Base-by-base conservation (phyloP, 2,797 vertebrate species). In the Rhadinocentrus ornatus region DNA sequence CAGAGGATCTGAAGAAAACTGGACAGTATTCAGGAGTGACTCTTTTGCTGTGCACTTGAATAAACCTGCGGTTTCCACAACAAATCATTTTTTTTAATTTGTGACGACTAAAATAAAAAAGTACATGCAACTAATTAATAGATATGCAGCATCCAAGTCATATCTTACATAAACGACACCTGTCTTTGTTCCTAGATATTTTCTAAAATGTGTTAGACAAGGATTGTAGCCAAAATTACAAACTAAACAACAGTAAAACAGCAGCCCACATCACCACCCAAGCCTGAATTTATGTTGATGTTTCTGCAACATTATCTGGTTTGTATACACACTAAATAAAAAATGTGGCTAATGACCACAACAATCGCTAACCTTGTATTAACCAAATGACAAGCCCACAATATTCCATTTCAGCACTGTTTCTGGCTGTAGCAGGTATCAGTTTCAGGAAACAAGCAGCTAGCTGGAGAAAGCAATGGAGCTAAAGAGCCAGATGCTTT, bases 211-310 rank as follows among this genome's bases (percentile, higher is more conserved):
- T 76, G 44, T 78, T 70, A 64, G 41, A 61, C 12, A 29, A 48
- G 44, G 37, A 32, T 37, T 66, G 53, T 27, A 13, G 53, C 48
- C 64, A 70, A 63, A 82, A 82, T 71, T 64, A 39, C 8, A 34
- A 76, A 6, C 29, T 31, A 31, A 31, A 68, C 71, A 77, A 44
- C 27, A 68, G 53, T 75, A n/a, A 53, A 71, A 37, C 15, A 56
- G 48, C 71, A 78, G 65, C 78, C 62, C 73, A 78, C 69, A 74
- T 64, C 69, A 73, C 13, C 59, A 59, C 61, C 77, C 65, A 76
- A 67, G 66, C 62, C 54, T 53, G 39, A 62, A 72, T 68, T 63
- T 58, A 39, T 24, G 24, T n/a, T 34, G 11, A n/a, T 52, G 26
- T 67, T 62, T 61, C 44, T 78, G 26, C 35, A 15, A 69, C 55